Percentiles rank a stretch among this genome's conserved stretches.
Conservation (phyloP, 2,113 vertebrate species). For the Chascanopsetta lugubris region DNA sequence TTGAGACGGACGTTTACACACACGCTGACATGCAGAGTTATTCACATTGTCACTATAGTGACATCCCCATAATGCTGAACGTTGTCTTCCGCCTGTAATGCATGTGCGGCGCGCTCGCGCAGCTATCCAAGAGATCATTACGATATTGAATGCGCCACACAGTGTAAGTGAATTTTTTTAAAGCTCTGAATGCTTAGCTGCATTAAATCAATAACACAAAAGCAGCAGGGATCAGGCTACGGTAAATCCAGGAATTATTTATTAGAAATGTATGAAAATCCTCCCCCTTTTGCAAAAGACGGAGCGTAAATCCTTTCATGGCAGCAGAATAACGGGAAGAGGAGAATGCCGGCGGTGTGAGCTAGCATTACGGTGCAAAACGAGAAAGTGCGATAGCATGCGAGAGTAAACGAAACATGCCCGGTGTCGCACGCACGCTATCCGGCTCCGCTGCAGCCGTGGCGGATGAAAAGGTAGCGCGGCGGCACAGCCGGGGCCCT, state of each 20-base stretch:
- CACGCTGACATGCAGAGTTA: not conserved
- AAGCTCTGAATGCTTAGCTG: conserved; percentile 57
- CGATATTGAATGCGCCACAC: conserved; percentile 38
- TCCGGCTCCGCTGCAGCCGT: not conserved
- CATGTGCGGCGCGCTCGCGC: not conserved
- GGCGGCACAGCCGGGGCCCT: conserved; percentile 4
- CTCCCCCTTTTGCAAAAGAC: conserved; percentile 53
- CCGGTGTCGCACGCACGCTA: not conserved
- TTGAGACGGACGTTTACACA: conserved; percentile 42
- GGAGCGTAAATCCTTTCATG: conserved; percentile 62
- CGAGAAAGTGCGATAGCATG: conserved; percentile 24
- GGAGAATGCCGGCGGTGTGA: conserved; percentile 3
- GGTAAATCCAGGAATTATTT: conserved; percentile 78
- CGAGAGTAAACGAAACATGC: conserved; percentile 24
- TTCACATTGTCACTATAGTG: conserved; percentile 18
- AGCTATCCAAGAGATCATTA: conserved; percentile 46
- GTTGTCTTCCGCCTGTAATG: conserved; percentile 28
- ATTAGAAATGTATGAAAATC: conserved; percentile 78
- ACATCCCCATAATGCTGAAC: conserved; percentile 38
- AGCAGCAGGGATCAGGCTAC: conserved; percentile 62
- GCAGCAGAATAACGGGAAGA: conserved; percentile 59
- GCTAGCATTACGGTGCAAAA: conserved; percentile 41
- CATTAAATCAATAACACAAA: conserved; percentile 78
- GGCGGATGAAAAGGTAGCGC: conserved; percentile 12
- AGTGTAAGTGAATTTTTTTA: conserved; percentile 63